Evolutionary conservation across 2,888 invertebrate species (phyloP), one percentile per base, ranked within the genome.

Genomic region (Phania funesta): DNA sequence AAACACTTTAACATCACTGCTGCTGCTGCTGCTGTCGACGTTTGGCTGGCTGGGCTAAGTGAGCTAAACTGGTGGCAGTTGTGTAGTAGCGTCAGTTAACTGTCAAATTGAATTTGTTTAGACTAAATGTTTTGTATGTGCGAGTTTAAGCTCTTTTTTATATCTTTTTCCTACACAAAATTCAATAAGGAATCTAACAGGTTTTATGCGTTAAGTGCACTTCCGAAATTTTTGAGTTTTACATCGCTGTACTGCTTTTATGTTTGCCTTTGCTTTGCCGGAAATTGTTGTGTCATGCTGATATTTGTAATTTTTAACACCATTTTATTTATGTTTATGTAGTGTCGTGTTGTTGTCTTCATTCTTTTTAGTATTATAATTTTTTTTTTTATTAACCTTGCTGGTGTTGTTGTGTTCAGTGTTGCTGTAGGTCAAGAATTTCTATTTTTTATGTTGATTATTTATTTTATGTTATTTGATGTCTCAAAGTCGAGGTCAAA

Each of bases 31-130:
- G 9, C 20, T 73, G 62, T 11, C 41, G 38, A 38, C 13, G 38
- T 38, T 29, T 38, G 16, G 16, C 22, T 64, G 67, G 18, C 6
- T 46, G 46, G 18, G 60, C 35, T 46, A 50, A 60, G 68, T 73
- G 29, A 60, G 32, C 24, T 38, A 16, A 32, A 58, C 20, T 67
- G 67, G 11, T 60, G 78, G 48, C 64, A 48, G 44, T 58, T 64
- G 58, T 64, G 58, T 65, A 38, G 32, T 52, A 74, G 68, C 77
- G 78, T 82, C 82, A 82, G 88, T 88, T 87, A 88, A 88, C 88
- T 88, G 88, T 88, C 88, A 88, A 88, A 88, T 88, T 89, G 89
- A 88, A 89, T 88, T 88, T 88, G 89, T 88, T 88, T 88, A 88
- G 88, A 56, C 83, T 83, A 81, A 74, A 75, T 70, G 58, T 18